Evolutionary conservation across 2,113 vertebrate species (phyloP).

Genomic region (Recurvirostra avosetta): DNA sequence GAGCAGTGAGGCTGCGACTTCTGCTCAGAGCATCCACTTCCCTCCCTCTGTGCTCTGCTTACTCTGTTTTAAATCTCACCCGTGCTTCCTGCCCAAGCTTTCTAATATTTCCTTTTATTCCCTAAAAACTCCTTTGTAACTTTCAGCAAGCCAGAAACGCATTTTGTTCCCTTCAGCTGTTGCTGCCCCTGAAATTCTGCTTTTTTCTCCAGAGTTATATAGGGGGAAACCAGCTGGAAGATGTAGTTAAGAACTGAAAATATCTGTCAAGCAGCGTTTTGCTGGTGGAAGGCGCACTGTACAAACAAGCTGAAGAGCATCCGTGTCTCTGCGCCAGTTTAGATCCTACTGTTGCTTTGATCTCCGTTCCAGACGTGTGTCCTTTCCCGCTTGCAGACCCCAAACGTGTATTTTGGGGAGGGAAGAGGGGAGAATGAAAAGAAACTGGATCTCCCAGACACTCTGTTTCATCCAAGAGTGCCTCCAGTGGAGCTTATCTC

Average conservation of each 20-base stretch:
- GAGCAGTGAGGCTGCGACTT: neutral
- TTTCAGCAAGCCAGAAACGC: neutral
- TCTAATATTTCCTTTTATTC: neutral
- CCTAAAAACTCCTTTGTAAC: neutral
- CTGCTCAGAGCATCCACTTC: neutral
- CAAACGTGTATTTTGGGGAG: neutral
- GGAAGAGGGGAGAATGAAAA: neutral
- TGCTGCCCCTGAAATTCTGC: neutral
- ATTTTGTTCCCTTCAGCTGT: neutral
- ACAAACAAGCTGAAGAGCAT: neutral
- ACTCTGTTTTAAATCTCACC: neutral
- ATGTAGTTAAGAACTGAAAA: neutral
- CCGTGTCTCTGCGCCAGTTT: fast-evolving
- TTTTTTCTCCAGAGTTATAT: neutral
- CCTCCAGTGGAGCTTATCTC: neutral
- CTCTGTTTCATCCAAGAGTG: neutral
- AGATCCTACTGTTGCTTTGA: neutral
- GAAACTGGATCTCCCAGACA: neutral
- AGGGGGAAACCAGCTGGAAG: neutral
- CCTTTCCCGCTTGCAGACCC: neutral
- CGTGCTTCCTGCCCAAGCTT: neutral
- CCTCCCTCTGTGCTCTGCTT: neutral
- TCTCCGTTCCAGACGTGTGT: neutral
- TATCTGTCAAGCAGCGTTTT: neutral
- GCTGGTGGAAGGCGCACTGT: neutral